These are phyloP conservation scores for Cichlasoma orientale DNA, from an alignment of 2,797 vertebrate species.

Conservation along the genomic window DNA sequence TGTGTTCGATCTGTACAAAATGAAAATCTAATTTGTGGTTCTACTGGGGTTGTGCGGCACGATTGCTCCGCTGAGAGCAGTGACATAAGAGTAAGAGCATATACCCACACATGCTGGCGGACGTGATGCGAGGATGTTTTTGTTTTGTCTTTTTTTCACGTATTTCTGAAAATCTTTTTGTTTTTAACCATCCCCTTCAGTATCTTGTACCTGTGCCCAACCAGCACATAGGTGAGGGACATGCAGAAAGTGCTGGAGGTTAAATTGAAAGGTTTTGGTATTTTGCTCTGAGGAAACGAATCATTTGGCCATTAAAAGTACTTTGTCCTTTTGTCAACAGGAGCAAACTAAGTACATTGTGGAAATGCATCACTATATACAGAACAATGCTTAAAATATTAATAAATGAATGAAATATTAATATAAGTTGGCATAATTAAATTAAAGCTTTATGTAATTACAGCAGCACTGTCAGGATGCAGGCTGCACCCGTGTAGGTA, in stretches of 20 bases:
- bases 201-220: neutral
- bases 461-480: neutral
- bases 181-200: neutral
- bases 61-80: neutral
- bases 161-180: neutral
- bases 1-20: neutral
- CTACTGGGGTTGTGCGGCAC: neutral
- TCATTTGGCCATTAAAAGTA: neutral
- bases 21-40: neutral
- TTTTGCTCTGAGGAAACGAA: neutral
- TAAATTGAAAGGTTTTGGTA: too few species aligned
- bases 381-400: neutral
- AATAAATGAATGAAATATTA: conserved; percentile 5
- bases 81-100: neutral
- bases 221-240: neutral
- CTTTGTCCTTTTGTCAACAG: neutral
- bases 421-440: neutral
- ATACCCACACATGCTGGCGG: neutral
- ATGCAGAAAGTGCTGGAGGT: neutral
- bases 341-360: neutral
- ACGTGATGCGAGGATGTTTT: neutral
- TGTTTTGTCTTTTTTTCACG: neutral
- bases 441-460: neutral
- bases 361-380: neutral
- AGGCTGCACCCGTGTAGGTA: neutral